Conservation (phyloP, 1,140 invertebrate genomes). For the Drosophila elegans region DNA sequence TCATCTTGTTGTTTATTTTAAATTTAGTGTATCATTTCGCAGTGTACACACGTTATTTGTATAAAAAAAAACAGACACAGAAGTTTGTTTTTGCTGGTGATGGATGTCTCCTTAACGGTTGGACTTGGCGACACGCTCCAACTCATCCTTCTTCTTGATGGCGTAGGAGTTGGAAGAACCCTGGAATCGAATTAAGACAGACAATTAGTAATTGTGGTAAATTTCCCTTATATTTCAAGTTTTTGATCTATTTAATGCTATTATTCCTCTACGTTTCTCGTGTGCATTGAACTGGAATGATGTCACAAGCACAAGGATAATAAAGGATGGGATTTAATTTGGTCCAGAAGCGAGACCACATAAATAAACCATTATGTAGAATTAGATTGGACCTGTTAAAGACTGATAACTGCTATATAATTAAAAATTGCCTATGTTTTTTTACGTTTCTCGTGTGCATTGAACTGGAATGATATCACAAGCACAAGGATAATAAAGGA, state of each 20-base stretch:
- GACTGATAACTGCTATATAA: neutral
- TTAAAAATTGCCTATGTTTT: slow-evolving; percentile 39
- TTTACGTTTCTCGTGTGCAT: slow-evolving; percentile 76
- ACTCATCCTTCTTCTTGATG: slow-evolving; percentile 99
- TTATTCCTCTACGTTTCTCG: slow-evolving; percentile 75
- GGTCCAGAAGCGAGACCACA: slow-evolving; percentile 73
- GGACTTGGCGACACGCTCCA: slow-evolving; percentile 99
- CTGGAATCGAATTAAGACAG: slow-evolving; percentile 84
- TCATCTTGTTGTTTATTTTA: slow-evolving; percentile 53
- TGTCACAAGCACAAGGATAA: slow-evolving; percentile 66
- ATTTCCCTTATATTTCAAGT: neutral
- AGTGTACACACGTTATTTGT: slow-evolving; percentile 67
- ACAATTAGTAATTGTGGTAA: neutral
- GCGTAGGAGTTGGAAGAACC: slow-evolving; percentile 99
- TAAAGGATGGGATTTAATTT: slow-evolving; percentile 65
- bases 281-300: slow-evolving; percentile 51
- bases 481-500: slow-evolving; percentile 76
- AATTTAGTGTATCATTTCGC: slow-evolving; percentile 49
- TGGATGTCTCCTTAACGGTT: slow-evolving; percentile 94
- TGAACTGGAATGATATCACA: slow-evolving; percentile 30
- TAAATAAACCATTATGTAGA: slow-evolving; percentile 61
- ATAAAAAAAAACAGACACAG: slow-evolving; percentile 60
- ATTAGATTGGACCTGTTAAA: slow-evolving; percentile 54
- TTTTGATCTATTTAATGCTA: neutral
- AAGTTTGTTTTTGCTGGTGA: slow-evolving; percentile 45